These are phyloP conservation scores for Oreotrochilus melanogaster DNA, from an alignment of 2,113 vertebrate species.

Conservation along the genomic window DNA sequence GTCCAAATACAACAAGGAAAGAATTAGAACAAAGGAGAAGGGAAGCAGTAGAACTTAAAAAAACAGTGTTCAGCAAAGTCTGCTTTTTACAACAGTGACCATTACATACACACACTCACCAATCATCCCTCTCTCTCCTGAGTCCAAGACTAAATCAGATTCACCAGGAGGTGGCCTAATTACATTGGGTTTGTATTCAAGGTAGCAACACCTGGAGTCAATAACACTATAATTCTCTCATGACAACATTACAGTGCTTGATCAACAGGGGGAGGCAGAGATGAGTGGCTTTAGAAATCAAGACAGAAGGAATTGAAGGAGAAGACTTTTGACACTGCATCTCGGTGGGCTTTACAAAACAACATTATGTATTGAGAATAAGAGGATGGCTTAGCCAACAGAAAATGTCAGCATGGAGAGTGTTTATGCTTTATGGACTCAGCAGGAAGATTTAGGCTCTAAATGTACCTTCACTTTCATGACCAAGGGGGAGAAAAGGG, in stretches of 20 bases:
- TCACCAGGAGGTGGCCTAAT: constrained; percentile 75
- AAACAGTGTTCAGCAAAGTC: neutral
- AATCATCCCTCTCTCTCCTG: neutral
- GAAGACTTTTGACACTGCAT: neutral
- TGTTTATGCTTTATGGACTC: neutral
- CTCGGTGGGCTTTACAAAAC: neutral
- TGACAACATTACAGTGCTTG: neutral
- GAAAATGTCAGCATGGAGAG: neutral
- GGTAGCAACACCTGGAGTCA: constrained; percentile 31
- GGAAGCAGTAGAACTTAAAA: neutral
- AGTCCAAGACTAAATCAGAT: constrained; percentile 50
- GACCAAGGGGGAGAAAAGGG: rapidly evolving
- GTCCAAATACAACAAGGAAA: neutral
- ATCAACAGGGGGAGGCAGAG: neutral
- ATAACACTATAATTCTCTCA: neutral
- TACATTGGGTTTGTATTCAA: constrained; percentile 71
- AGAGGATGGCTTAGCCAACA: neutral
- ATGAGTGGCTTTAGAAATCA: neutral
- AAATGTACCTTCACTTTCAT: neutral
- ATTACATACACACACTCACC: neutral
- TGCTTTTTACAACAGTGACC: neutral
- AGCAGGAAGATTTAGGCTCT: neutral
- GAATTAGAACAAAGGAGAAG: neutral
- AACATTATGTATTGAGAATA: neutral
- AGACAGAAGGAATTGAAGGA: neutral